Conservation (phyloP, 2,113 vertebrate species). For the Typhlomys cinereus region DNA sequence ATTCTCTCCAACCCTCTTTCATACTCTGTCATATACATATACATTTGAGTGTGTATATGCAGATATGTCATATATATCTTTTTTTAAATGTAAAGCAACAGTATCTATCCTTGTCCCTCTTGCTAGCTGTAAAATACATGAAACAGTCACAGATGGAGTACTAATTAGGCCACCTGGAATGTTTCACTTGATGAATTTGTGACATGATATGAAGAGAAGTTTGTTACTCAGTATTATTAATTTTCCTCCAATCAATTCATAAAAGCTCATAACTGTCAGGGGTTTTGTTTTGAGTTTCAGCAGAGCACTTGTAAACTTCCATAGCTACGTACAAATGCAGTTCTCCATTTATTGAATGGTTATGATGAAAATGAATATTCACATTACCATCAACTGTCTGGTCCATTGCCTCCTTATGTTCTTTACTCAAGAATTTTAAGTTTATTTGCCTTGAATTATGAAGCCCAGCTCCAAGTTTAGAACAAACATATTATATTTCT, state of each 20-base stretch:
- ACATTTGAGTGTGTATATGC: background rate
- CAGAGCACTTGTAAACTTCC: background rate
- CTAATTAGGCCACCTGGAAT: slow-evolving; percentile 60
- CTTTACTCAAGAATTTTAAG: background rate
- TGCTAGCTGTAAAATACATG: slow-evolving; percentile 27
- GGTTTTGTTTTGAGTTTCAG: background rate
- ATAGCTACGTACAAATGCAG: background rate
- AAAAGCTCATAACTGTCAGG: background rate
- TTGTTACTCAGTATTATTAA: slow-evolving; percentile 53
- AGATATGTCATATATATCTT: background rate
- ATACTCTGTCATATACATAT: background rate
- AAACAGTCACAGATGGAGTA: slow-evolving; percentile 48
- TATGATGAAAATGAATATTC: background rate
- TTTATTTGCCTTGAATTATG: background rate
- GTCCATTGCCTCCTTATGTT: background rate
- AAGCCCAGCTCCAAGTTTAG: background rate
- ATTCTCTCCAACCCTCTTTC: background rate
- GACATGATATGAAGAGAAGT: slow-evolving; percentile 58
- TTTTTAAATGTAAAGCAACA: background rate
- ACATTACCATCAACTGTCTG: background rate
- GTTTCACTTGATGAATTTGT: slow-evolving; percentile 63
- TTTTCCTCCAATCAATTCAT: slow-evolving; percentile 13
- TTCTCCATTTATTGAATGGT: background rate
- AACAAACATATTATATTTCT: background rate
- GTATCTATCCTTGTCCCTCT: background rate